Percentiles rank a stretch among this genome's conserved stretches.
These are phyloP conservation scores for Eupithecia pulchellata DNA, from an alignment of 2,888 invertebrate genomes.

Conservation along the genomic window DNA sequence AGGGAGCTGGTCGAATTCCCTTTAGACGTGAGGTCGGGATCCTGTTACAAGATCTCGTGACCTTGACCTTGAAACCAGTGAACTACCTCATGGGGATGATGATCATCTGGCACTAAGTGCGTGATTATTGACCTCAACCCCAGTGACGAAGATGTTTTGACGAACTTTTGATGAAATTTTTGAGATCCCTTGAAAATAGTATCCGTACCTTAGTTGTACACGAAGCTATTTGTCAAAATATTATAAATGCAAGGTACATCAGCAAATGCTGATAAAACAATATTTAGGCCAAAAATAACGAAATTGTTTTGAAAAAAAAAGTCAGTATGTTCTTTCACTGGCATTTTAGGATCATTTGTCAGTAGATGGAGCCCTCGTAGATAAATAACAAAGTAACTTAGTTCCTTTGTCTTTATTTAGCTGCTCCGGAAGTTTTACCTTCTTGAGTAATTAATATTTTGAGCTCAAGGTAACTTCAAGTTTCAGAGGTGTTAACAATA, in stretches of 20 bases:
- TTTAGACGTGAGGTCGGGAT: conserved; percentile 25
- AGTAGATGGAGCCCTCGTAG: background rate
- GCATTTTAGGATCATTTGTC: background rate
- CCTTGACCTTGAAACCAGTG: conserved; percentile 57
- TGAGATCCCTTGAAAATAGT: too few relatives aligned
- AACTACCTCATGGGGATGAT: conserved; percentile 70
- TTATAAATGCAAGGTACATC: too few relatives aligned
- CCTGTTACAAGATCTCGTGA: conserved; percentile 45
- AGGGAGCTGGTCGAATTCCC: conserved; percentile 69
- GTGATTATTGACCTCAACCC: conserved; percentile 59
- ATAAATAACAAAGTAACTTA: background rate
- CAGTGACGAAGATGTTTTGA: conserved; percentile 76
- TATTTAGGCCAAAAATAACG: background rate
- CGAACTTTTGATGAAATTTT: conserved; percentile 68
- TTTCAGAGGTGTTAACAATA: background rate
- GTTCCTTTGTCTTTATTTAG: conserved; percentile 1
- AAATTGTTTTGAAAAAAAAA: background rate
- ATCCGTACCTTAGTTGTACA: too few relatives aligned
- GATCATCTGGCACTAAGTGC: conserved; percentile 75
- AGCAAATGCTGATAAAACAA: background rate
- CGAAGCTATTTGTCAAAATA: too few relatives aligned
- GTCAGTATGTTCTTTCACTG: too few relatives aligned
- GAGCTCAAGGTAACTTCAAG: conserved; percentile 10
- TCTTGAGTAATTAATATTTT: conserved; percentile 9
- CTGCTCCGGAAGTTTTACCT: background rate